Evolutionary conservation across 2,797 vertebrate species (phyloP), one percentile per base, ranked within the genome.

Genomic region (Darevskia mixta): DNA sequence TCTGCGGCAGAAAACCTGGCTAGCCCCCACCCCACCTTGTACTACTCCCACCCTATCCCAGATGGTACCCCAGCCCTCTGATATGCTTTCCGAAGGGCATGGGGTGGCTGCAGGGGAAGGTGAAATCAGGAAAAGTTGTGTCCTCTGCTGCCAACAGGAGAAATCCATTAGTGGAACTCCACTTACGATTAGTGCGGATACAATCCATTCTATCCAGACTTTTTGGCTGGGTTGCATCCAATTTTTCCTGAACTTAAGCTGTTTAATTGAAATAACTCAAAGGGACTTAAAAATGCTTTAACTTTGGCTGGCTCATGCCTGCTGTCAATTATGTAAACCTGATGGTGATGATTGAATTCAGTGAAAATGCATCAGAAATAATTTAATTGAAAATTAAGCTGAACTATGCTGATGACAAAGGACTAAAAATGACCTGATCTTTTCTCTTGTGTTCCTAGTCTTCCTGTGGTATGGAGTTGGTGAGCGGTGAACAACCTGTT

Each of bases 381-480:
- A 41, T 67, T 67, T 25, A 55, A 79, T 13, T 55, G 77, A 45
- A 79, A 58, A 79, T 35, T 32, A 27, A 77, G 25, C 87, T 5
- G 61, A 64, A 64, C 61, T 79, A 79, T 45, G 8, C 43, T 49
- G n/a, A 23, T 10, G 2, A 15, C 2, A 7, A 35, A 49, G 1
- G 27, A 2, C 35, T 85, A 79, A 88, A 91, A 85, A 2, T 92
- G 90, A 94, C 73, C 1, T 18, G 85, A 18, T 75, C 3, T 82
- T 73, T 89, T 89, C 88, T 0, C 90, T 11, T 92, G 29, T 93
- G 92, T 95, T 93, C 29, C 1, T 95, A 98, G 97, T 95, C 97
- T 95, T 61, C 83, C 15, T 83, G 85, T 98, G 98, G 95, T 94
- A 99, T 99, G 99, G 99, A 99, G 94, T 91, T 96, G 96, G 93